phyloP scores from a whole-genome alignment of 2,797 vertebrate genomes.

The Leptodactylus fallax region DNA sequence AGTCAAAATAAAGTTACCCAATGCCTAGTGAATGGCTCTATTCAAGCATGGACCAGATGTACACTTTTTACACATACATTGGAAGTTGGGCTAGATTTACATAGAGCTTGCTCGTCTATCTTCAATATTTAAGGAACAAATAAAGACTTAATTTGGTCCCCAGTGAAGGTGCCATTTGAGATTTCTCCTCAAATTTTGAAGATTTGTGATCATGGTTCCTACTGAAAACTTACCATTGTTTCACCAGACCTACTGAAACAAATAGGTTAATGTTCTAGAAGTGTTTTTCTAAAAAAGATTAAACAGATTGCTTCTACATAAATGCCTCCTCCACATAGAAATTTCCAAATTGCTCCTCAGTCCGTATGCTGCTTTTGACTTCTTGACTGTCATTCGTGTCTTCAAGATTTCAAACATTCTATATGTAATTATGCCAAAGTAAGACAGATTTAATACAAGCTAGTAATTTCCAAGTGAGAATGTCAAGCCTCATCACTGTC shows the following conservation, averaged over 20 bases:
- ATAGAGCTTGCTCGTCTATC: not conserved
- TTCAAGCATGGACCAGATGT: not conserved
- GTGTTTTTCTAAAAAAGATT: not conserved
- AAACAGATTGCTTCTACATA: conserved; percentile 17
- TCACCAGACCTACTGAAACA: not conserved
- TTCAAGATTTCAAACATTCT: conserved; percentile 32
- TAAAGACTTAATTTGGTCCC: not conserved
- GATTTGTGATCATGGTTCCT: not conserved
- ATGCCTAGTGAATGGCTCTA: not conserved
- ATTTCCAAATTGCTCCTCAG: not conserved
- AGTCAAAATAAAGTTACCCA: not conserved
- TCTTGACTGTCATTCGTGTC: conserved; percentile 13
- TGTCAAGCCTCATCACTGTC: conserved; percentile 10
- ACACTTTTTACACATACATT: not conserved
- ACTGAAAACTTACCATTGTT: not conserved
- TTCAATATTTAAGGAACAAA: not conserved
- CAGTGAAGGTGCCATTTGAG: not conserved
- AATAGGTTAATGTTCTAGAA: not conserved
- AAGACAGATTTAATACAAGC: conserved; percentile 14
- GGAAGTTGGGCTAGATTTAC: not conserved
- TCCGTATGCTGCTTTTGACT: conserved; percentile 39
- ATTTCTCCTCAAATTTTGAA: not conserved
- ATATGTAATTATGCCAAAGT: conserved; percentile 29
- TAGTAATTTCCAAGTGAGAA: conserved; percentile 5
- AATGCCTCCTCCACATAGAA: not conserved